These are phyloP conservation scores for Hycleus phaleratus DNA, from an alignment of 1,140 invertebrate genomes.

Conservation along the genomic window DNA sequence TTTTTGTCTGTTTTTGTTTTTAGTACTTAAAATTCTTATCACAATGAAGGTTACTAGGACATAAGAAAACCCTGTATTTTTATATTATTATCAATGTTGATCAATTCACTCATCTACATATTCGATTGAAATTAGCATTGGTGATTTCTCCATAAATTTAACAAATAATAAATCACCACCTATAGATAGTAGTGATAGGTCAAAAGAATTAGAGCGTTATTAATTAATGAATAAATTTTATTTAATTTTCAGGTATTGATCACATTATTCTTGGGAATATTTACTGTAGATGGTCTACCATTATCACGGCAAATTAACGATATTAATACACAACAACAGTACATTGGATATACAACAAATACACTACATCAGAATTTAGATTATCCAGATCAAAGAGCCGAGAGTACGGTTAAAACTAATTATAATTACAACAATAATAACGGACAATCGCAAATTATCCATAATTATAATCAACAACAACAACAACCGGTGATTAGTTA, in stretches of 20 bases:
- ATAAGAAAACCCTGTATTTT: conserved; percentile 4
- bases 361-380: conserved; percentile 21
- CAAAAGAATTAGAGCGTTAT: conserved; percentile 6
- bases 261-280: background rate
- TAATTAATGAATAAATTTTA: background rate
- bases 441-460: background rate
- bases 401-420: conserved; percentile 20
- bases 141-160: too few relatives aligned
- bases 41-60: conserved; percentile 11
- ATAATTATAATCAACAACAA: conserved; percentile 1
- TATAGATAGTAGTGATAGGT: too few relatives aligned
- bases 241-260: conserved; percentile 1
- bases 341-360: conserved; percentile 19
- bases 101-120: too few relatives aligned
- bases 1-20: too few relatives aligned
- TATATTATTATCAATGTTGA: too few relatives aligned
- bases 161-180: too few relatives aligned
- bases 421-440: conserved; percentile 2
- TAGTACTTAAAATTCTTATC: background rate
- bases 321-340: conserved; percentile 10
- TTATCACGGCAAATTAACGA: conserved; percentile 2
- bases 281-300: background rate
- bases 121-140: too few relatives aligned
- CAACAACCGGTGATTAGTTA: background rate
- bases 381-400: conserved; percentile 18